Percentiles rank a stretch among this genome's conserved stretches.
These are phyloP conservation scores for Cheilosia grossa DNA, from an alignment of 2,888 invertebrate species.

Conservation along the genomic window DNA sequence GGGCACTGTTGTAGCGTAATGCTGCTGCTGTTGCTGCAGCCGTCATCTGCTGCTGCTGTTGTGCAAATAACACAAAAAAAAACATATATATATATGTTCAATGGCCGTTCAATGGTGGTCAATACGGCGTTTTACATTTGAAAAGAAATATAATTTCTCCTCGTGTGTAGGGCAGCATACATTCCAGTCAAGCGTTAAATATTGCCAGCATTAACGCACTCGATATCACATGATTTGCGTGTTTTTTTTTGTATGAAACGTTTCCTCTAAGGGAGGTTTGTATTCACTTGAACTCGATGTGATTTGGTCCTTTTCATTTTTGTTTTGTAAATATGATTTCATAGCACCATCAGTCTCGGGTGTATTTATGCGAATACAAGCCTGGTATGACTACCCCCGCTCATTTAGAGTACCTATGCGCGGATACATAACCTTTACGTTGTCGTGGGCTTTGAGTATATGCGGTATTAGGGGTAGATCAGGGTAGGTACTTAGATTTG, in stretches of 20 bases:
- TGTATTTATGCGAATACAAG: constrained; percentile 8
- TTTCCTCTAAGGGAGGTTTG: constrained; percentile 50
- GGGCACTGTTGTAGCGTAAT: constrained; percentile 36
- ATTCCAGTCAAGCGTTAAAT: constrained; percentile 42
- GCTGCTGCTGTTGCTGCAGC: constrained; percentile 23
- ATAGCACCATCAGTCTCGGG: constrained; percentile 29
- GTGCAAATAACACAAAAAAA: constrained; percentile 3
- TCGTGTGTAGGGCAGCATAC: constrained; percentile 22
- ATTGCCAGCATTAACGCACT: constrained; percentile 54
- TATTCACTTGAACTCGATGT: constrained; percentile 28
- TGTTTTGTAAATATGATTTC: constrained; percentile 66
- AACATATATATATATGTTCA: constrained; percentile 1
- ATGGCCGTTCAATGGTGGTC: constrained; percentile 38
- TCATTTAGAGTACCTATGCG: constrained; percentile 1
- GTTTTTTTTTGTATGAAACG: constrained; percentile 6
- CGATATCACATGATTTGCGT: constrained; percentile 12
- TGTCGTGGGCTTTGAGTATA: constrained; percentile 60
- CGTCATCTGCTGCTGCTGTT: constrained; percentile 30
- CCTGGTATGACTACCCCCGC: constrained; percentile 22
- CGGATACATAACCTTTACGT: constrained; percentile 65
- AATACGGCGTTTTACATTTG: constrained; percentile 39
- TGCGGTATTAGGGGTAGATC: constrained; percentile 43
- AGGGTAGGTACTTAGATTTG: constrained; percentile 64
- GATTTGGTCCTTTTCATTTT: constrained; percentile 34
- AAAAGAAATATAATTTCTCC: constrained; percentile 36